phyloP scores from a whole-genome alignment of 1,140 invertebrate genomes.

The Drosophila tsacasi region DNA sequence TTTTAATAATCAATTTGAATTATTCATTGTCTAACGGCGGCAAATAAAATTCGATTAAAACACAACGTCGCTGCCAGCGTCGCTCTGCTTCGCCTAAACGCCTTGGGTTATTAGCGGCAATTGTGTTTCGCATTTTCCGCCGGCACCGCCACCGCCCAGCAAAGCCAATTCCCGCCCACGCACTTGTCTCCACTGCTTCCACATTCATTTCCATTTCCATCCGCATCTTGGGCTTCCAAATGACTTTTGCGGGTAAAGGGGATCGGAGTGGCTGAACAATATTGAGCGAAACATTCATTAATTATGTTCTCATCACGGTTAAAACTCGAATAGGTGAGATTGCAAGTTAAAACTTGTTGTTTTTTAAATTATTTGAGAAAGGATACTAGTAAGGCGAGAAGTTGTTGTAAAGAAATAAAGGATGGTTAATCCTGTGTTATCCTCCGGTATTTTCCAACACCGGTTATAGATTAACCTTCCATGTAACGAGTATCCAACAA shows the following conservation, averaged over 20 bases:
- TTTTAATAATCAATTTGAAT: conserved; percentile 84
- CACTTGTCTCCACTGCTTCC: conserved; percentile 40
- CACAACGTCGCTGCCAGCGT: conserved; percentile 46
- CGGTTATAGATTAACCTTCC: too few species aligned
- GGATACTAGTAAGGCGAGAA: too few species aligned
- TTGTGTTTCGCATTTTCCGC: conserved; percentile 66
- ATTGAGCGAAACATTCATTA: conserved; percentile 36
- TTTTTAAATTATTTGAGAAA: background rate
- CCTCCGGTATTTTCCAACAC: too few species aligned
- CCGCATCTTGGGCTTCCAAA: conserved; percentile 35
- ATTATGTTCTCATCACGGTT: conserved; percentile 40
- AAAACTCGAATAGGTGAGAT: conserved; percentile 3
- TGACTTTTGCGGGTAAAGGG: conserved; percentile 7
- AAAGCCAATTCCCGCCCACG: conserved; percentile 50
- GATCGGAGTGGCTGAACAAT: conserved; percentile 16
- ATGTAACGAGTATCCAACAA: background rate
- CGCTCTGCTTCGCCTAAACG: conserved; percentile 42
- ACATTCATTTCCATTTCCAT: conserved; percentile 26
- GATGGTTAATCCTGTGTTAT: too few species aligned
- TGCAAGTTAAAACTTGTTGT: background rate
- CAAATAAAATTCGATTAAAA: conserved; percentile 84
- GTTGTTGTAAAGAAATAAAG: too few species aligned
- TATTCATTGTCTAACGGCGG: conserved; percentile 82
- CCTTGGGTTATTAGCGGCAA: conserved; percentile 79
- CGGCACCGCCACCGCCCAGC: conserved; percentile 31